Percentiles rank a stretch among this genome's conserved stretches.
These are phyloP conservation scores for Calycopis cecrops DNA, from an alignment of 1,140 invertebrate species.

Conservation along the genomic window DNA sequence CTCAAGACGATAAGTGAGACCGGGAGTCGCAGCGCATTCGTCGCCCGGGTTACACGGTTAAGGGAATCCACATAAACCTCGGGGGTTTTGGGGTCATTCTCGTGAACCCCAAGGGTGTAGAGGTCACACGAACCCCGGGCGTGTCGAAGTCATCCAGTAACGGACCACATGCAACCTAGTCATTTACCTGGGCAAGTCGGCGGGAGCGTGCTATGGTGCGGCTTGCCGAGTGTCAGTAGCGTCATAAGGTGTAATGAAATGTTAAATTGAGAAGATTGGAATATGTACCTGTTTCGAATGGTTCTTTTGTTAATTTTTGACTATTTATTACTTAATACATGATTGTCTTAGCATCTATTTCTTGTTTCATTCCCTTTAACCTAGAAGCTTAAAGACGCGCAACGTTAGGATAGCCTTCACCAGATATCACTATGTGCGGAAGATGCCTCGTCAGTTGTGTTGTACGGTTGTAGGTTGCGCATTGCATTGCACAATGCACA, in stretches of 20 bases:
- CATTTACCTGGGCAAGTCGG: conserved; percentile 63
- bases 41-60: too few species aligned
- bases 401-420: too few species aligned
- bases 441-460: too few species aligned
- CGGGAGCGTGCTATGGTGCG: conserved; percentile 59
- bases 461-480: too few species aligned
- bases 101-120: not conserved
- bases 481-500: too few species aligned
- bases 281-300: conserved; percentile 71
- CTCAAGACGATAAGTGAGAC: too few species aligned
- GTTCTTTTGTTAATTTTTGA: conserved; percentile 73
- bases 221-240: conserved; percentile 71
- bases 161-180: conserved; percentile 57
- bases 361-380: conserved; percentile 38
- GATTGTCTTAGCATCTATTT: conserved; percentile 68
- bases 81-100: conserved; percentile 14
- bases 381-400: not conserved
- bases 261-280: conserved; percentile 69
- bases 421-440: too few species aligned
- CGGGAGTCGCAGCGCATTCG: too few species aligned
- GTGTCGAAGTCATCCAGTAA: conserved; percentile 9
- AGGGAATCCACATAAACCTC: conserved; percentile 22
- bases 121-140: conserved; percentile 27
- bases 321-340: conserved; percentile 73
- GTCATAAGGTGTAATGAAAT: conserved; percentile 65